These are phyloP conservation scores for Epinotia demarniana DNA, from an alignment of 2,888 invertebrate species.

Conservation along the genomic window DNA sequence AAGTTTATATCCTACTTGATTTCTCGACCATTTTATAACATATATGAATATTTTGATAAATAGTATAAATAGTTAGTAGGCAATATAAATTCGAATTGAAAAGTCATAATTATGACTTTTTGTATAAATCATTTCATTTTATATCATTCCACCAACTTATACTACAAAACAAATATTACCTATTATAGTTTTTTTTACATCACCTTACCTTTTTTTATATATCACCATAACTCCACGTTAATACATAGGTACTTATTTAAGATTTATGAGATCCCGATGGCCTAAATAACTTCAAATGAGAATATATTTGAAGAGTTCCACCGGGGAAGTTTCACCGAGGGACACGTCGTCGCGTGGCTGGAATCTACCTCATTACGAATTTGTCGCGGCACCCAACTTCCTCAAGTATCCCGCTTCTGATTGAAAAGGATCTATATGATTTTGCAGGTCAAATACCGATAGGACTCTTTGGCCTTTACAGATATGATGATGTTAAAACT, in stretches of 20 bases:
- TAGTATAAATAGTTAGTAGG: too few relatives aligned
- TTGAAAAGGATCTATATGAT: neutral
- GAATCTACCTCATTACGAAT: constrained; percentile 40
- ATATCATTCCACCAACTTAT: too few relatives aligned
- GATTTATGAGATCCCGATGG: constrained; percentile 22
- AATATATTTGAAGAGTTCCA: constrained; percentile 34
- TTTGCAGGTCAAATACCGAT: neutral
- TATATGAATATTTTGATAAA: too few relatives aligned
- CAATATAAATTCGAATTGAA: too few relatives aligned
- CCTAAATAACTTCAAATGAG: constrained; percentile 36
- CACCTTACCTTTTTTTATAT: too few relatives aligned
- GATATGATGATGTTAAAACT: constrained; percentile 25
- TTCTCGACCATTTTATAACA: too few relatives aligned
- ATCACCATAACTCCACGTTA: neutral
- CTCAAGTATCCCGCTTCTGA: constrained; percentile 4
- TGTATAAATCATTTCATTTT: too few relatives aligned
- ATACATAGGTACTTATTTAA: constrained; percentile 11
- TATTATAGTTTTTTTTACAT: too few relatives aligned
- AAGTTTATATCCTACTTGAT: too few relatives aligned
- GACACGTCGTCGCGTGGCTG: constrained; percentile 33
- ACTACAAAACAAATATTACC: too few relatives aligned
- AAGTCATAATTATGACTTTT: too few relatives aligned
- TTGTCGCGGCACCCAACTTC: constrained; percentile 28
- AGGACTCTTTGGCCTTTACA: neutral
- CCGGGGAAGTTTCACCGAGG: constrained; percentile 37